These are phyloP conservation scores for Chelidonichthys spinosus DNA, from an alignment of 2,797 vertebrate species.

Conservation along the genomic window DNA sequence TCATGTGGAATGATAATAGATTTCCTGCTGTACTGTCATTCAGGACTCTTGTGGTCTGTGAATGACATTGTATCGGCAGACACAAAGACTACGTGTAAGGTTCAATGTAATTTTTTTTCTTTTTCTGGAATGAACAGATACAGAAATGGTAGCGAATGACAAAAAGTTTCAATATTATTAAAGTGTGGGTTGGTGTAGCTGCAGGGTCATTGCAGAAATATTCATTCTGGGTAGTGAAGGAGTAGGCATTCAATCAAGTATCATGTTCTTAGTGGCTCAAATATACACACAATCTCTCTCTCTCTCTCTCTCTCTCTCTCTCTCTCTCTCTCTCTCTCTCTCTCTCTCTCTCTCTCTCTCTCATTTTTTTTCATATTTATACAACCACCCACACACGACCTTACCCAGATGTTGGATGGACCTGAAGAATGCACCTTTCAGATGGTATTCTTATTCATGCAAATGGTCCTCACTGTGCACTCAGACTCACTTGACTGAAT, in stretches of 20 bases:
- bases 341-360: conserved; percentile 24
- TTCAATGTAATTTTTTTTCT: conserved; percentile 36
- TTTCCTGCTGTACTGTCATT: conserved; percentile 46
- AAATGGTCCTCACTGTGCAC: conserved; percentile 68
- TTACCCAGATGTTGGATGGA: conserved; percentile 74
- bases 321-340: conserved; percentile 24
- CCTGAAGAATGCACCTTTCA: conserved; percentile 72
- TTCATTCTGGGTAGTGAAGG: conserved; percentile 42
- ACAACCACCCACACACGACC: conserved; percentile 45
- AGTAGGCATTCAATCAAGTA: conserved; percentile 40
- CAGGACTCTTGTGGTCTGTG: conserved; percentile 57
- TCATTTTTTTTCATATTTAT: conserved; percentile 53
- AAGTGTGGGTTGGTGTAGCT: conserved; percentile 31
- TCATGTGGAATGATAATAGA: conserved; percentile 40
- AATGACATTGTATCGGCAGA: conserved; percentile 60
- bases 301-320: conserved; percentile 25
- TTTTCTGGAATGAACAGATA: conserved; percentile 52
- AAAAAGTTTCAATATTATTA: conserved; percentile 76
- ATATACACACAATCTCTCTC: conserved; percentile 15
- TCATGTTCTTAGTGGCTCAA: conserved; percentile 32
- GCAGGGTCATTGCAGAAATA: conserved; percentile 59
- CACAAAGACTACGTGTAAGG: conserved; percentile 13
- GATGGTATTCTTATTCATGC: conserved; percentile 75
- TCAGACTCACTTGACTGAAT: conserved; percentile 76
- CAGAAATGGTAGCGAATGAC: conserved; percentile 45